These are phyloP conservation scores for Phalera bucephala DNA, from an alignment of 2,888 invertebrate genomes.

Conservation along the genomic window DNA sequence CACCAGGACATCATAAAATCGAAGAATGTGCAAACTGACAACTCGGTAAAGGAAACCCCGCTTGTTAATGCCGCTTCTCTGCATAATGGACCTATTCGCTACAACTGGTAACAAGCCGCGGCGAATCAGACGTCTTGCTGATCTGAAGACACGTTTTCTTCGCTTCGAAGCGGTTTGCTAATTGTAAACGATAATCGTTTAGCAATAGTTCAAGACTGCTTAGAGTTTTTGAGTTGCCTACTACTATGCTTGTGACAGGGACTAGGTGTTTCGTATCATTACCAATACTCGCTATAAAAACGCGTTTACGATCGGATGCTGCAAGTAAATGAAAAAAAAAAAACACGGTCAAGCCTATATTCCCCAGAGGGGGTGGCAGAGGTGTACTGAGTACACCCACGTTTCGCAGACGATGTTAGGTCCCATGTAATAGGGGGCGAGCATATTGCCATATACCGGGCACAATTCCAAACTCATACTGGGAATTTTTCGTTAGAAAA, in stretches of 20 bases:
- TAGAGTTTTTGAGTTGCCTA: neutral
- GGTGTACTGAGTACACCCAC: too few relatives aligned
- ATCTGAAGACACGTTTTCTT: neutral
- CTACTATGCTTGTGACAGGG: too few relatives aligned
- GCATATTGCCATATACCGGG: too few relatives aligned
- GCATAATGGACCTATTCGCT: slow-evolving; percentile 1
- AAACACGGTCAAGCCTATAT: too few relatives aligned
- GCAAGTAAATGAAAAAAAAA: too few relatives aligned
- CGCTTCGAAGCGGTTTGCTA: neutral
- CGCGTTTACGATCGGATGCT: slow-evolving; percentile 73
- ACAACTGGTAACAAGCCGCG: neutral
- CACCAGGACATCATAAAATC: slow-evolving; percentile 30
- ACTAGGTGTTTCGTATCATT: too few relatives aligned
- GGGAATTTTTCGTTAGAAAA: too few relatives aligned
- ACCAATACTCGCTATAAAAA: slow-evolving; percentile 63
- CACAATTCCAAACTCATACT: too few relatives aligned
- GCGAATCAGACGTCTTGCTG: neutral
- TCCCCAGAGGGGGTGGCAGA: too few relatives aligned
- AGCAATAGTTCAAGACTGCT: neutral
- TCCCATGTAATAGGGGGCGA: too few relatives aligned
- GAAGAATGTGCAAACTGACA: slow-evolving; percentile 39
- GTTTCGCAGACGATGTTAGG: too few relatives aligned
- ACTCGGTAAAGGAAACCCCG: slow-evolving; percentile 24
- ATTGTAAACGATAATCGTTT: neutral
- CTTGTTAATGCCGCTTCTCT: slow-evolving; percentile 1